Conservation (phyloP, 2,888 invertebrate species). For the Cheiracanthium punctorium region DNA sequence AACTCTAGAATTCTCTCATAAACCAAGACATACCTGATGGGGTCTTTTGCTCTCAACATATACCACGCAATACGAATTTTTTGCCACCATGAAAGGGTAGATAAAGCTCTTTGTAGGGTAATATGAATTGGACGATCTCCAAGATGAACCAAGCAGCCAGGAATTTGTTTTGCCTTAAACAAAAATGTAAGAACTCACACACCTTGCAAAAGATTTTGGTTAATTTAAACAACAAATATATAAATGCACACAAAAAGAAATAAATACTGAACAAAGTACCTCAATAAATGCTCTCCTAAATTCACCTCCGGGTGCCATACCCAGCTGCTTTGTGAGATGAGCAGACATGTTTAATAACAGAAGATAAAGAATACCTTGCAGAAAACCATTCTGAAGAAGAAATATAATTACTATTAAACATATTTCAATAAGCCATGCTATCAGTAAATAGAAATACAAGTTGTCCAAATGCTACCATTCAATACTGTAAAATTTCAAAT, state of each 20-base stretch:
- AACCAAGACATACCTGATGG: conserved; percentile 87
- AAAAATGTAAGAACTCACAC: not conserved
- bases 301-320: conserved; percentile 99
- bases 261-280: conserved; percentile 37
- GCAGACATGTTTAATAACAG: conserved; percentile 93
- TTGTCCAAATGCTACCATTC: too few species aligned
- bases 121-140: conserved; percentile 96
- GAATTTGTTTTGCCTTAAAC: conserved; percentile 83
- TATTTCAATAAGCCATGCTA: too few species aligned
- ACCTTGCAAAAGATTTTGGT: too few species aligned
- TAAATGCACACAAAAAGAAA: too few species aligned
- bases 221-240: too few species aligned
- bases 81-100: conserved; percentile 91
- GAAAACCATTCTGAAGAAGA: conserved; percentile 79
- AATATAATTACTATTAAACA: too few species aligned
- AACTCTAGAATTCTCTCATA: too few species aligned
- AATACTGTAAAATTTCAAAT: too few species aligned
- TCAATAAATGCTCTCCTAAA: conserved; percentile 80
- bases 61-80: conserved; percentile 90
- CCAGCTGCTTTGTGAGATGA: conserved; percentile 92
- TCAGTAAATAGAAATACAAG: too few species aligned
- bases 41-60: conserved; percentile 86
- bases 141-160: conserved; percentile 88
- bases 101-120: conserved; percentile 91
- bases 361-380: conserved; percentile 92